Percentiles rank a stretch among this genome's conserved stretches.
phyloP scores from a whole-genome alignment of 2,888 invertebrate genomes.

The Meteorus colon region DNA sequence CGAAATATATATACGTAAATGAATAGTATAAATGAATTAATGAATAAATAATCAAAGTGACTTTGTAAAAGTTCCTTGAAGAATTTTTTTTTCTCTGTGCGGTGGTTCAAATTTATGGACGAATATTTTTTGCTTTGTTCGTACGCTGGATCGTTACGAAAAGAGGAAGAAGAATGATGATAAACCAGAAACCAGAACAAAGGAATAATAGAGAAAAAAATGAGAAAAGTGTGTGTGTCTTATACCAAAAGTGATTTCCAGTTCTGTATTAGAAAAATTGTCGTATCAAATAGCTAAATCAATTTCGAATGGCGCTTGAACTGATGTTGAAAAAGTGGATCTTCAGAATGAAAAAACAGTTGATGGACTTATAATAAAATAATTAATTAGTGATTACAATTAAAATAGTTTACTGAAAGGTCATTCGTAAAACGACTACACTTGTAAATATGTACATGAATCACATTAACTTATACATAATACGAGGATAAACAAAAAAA shows the following conservation, averaged over 20 bases:
- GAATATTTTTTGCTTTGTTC: constrained; percentile 34
- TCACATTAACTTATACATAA: constrained; percentile 65
- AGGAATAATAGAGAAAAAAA: background rate
- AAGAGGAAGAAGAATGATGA: constrained; percentile 29
- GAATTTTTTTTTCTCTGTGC: background rate
- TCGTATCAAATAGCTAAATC: background rate
- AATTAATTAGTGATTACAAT: background rate
- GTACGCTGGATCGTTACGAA: constrained; percentile 58
- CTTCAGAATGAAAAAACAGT: background rate
- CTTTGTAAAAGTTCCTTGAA: background rate
- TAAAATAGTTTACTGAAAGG: constrained; percentile 18
- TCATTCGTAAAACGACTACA: constrained; percentile 2
- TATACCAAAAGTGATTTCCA: background rate
- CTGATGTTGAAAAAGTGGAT: background rate
- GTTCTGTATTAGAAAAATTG: background rate
- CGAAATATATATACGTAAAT: background rate
- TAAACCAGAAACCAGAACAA: constrained; percentile 29
- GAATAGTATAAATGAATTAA: too few relatives aligned
- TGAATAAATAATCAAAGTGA: background rate
- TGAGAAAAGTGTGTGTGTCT: background rate
- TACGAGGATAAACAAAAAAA: constrained; percentile 36
- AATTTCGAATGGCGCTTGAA: background rate
- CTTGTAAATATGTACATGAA: constrained; percentile 68
- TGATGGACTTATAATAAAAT: background rate
- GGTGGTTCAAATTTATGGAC: background rate